Base-by-base conservation (phyloP, 1,140 invertebrate genomes). In the Charaxes varanes region DNA sequence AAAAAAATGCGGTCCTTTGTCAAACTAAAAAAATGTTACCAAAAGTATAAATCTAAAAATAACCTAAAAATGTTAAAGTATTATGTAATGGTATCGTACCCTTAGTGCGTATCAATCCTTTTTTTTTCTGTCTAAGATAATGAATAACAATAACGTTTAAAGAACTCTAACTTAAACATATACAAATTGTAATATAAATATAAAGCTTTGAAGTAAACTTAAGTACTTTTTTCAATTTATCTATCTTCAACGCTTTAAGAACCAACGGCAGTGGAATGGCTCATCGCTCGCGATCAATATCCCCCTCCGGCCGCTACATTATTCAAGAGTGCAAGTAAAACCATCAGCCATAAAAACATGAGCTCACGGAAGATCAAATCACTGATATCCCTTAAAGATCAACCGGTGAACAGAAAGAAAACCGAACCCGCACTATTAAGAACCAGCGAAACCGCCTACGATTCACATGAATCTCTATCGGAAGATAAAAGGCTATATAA, bases 231-330 rank as follows among this genome's bases (percentile, higher is more conserved):
- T n/a, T n/a, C n/a, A n/a, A n/a, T n/a, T n/a, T n/a, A n/a, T 43
- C 10, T 31, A 17, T 34, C n/a, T 33, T 15, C 19, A 68, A 49
- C 34, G 15, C n/a, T 23, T n/a, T 14, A 28, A 15, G 47, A 53
- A 41, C 31, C 38, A 33, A 42, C 40, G 7, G 32, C 62, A 30
- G 62, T 37, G 6, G 65, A 64, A 49, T 83, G 63, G 66, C 62
- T 62, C 45, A 58, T 62, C 22, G 51, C 19, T 50, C 66, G 74
- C 28, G 65, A 57, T 22, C 40, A 14, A 34, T 37, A 23, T 19
- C 34, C 42, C 46, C 45, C 14, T 21, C 24, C 37, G 6, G 35
- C 8, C 11, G 22, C 22, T 31, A 13, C 21, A 8, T 13, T 60
- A 30, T 38, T 31, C n/a, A 66, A 48, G 41, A 53, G 18, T 31